Base-by-base conservation (phyloP, 2,113 vertebrate species). In the Mesitornis unicolor region DNA sequence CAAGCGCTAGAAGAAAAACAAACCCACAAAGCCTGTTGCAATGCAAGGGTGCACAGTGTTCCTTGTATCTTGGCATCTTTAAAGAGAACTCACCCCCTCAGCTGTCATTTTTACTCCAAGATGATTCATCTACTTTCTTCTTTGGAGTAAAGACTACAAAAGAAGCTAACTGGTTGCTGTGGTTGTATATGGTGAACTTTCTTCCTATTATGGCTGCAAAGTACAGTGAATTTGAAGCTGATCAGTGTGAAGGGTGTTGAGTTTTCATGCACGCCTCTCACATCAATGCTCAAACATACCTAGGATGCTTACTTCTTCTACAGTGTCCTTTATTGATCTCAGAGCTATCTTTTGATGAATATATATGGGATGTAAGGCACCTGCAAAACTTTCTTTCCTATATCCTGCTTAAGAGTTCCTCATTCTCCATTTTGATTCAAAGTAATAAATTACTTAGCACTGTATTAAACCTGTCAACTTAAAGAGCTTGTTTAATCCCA, bases 11-110 rank as follows among this genome's bases (percentile, higher is more conserved):
- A 79, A 81, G 20, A 28, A 45, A 93, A 95, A 78, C 73, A 87
- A 71, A 21, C 36, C 16, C n/a, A 59, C 40, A 86, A 77, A 81
- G 16, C 36, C 19, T 16, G 12, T 28, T 77, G 51, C 20, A 40
- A 28, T 73, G 45, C 21, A 78, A 85, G 68, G 24, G 59, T 22
- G 42, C 51, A 71, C 10, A 48, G 31, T 6, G 25, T 64, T 94
- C 68, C 42, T 59, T 73, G 12, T n/a, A 14, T 71, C 61, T 74
- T 68, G 64, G 73, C 40, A 85, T 81, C 40, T 81, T 76, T 24
- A 54, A 89, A 91, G 56, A 35, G 42, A 94, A 82, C 35, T 68
- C 54, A 45, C 40, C 60, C 60, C 77, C 69, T 85, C 75, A 88
- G 11, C 76, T 69, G 61, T 86, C 31, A 71, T 36, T 92, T 93